Evolutionary conservation across 2,888 invertebrate genomes (phyloP), one percentile per base, ranked within the genome.

Genomic region (Sthenelais limicola): DNA sequence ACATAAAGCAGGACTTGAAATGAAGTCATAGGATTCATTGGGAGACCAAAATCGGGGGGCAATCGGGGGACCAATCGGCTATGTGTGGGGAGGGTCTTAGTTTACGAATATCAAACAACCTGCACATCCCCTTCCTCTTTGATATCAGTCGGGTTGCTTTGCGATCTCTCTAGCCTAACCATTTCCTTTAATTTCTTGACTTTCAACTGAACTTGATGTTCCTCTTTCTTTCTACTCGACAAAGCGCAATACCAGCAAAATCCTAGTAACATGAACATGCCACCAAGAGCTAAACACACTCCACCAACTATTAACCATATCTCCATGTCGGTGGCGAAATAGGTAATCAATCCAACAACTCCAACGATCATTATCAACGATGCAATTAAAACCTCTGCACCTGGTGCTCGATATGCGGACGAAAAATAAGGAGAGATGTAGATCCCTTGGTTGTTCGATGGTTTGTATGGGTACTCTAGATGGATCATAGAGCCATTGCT

Each of bases 221-320:
- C 69, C 0, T 73, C 66, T 26, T 47, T 32, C 1, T 51, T 54
- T 15, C 68, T 56, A 28, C 52, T 43, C n/a, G 74, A 38, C 35
- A 52, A 56, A 0, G 74, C 68, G 32, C 67, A 67, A 52, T 72
- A 74, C 71, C 74, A 74, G 72, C 74, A 74, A 5, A 74, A 43
- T 3, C 74, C 74, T 7, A 74, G 49, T 9, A 72, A 35, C 47
- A 74, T 67, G 26, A 72, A 68, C 56, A 74, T 67, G 28, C 48
- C 66, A 26, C 74, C 74, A 7, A 74, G 58, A 5, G 56, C 72
- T 30, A 72, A 49, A 18, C 68, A 72, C 24, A 67, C 62, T 5
- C 54, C 74, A 28, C 74, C 74, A 0, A 74, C 72, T 33, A 74
- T 72, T 21, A 72, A 54, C 72, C 74, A 71, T 15, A 67, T 56